Conservation (phyloP, 2,888 invertebrate genomes). For the Scaptomyza reducta region DNA sequence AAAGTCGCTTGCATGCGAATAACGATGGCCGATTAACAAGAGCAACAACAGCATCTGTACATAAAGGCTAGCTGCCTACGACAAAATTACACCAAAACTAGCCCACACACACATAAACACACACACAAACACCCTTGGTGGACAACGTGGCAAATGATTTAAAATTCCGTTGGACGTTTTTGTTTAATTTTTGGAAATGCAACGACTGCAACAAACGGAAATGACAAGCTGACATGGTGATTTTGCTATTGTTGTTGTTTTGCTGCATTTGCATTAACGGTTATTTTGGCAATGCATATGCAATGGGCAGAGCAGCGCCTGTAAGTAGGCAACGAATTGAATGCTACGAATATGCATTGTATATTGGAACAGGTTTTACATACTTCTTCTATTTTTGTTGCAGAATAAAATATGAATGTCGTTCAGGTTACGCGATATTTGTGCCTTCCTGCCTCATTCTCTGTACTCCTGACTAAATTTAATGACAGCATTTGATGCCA, state of each 20-base stretch:
- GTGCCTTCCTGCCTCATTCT: too few relatives aligned
- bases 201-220: constrained; percentile 21
- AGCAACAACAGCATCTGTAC: constrained; percentile 14
- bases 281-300: constrained; percentile 66
- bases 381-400: constrained; percentile 4
- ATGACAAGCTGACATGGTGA: constrained; percentile 8
- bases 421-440: constrained; percentile 41
- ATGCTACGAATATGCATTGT: neutral
- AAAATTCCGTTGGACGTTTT: constrained; percentile 72
- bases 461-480: too few relatives aligned
- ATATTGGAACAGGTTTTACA: neutral
- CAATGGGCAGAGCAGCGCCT: constrained; percentile 42
- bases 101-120: constrained; percentile 10
- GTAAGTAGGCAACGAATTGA: constrained; percentile 62
- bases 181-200: constrained; percentile 59
- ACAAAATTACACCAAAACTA: constrained; percentile 64
- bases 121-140: constrained; percentile 5
- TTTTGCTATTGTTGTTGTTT: constrained; percentile 14
- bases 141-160: constrained; percentile 64
- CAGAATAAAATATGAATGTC: constrained; percentile 72
- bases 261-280: constrained; percentile 68
- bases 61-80: constrained; percentile 35
- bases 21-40: constrained; percentile 56
- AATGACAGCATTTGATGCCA: constrained; percentile 63
- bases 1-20: constrained; percentile 44